Percentiles rank a stretch among this genome's conserved stretches.
phyloP scores from a whole-genome alignment of 2,113 vertebrate genomes.

The Arothron firmamentum region DNA sequence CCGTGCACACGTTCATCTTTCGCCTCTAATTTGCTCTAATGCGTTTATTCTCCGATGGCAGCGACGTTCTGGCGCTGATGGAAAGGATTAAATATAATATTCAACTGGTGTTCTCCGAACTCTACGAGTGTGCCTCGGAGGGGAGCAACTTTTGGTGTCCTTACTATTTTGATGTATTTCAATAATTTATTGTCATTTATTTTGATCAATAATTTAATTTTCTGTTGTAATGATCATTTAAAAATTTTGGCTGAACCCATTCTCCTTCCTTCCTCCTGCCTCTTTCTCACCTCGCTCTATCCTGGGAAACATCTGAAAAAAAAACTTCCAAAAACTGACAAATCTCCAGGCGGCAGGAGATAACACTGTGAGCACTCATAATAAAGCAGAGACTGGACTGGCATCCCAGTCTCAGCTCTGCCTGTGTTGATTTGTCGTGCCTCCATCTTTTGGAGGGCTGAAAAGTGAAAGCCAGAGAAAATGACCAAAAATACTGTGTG shows the following conservation, averaged over 20 bases:
- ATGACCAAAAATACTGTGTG: no score
- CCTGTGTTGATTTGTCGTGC: constrained; percentile 3
- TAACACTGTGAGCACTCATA: not conserved
- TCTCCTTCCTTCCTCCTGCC: not conserved
- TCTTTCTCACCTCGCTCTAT: constrained; percentile 13
- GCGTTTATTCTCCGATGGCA: constrained; percentile 2
- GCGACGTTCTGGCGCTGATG: constrained; percentile 3
- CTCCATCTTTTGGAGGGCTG: not conserved
- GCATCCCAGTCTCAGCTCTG: not conserved
- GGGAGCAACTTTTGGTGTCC: no score
- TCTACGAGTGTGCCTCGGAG: not conserved
- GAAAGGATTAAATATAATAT: constrained; percentile 6
- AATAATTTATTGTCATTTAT: no score
- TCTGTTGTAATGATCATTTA: no score
- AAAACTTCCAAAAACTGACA: constrained; percentile 35
- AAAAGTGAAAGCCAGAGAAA: no score
- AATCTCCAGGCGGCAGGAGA: not conserved
- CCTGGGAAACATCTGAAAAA: constrained; percentile 12
- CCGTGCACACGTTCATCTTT: constrained; percentile 16
- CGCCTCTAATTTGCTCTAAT: constrained; percentile 23
- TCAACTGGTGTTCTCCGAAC: constrained; percentile 11
- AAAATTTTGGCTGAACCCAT: no score
- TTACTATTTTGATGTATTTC: no score
- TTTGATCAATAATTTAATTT: no score
- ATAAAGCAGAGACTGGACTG: not conserved